Evolutionary conservation across 2,888 invertebrate genomes (phyloP).

Genomic region (Aleiodes testaceus): DNA sequence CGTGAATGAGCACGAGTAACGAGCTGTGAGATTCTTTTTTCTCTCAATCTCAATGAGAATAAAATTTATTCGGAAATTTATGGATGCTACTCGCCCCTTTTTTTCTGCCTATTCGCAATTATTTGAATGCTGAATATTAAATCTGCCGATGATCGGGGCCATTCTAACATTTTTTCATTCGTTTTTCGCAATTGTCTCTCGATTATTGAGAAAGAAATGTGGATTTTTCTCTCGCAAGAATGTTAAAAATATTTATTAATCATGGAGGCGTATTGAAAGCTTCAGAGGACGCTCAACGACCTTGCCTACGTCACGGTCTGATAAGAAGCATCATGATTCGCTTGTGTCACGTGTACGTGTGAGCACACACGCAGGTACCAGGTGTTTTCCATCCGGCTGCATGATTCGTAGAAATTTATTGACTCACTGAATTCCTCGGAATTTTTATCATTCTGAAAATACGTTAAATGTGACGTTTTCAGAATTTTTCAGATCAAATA

Average conservation of each 20-base stretch:
- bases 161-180: background rate
- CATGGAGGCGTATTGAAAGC: conserved; percentile 5
- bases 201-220: background rate
- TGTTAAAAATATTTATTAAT: background rate
- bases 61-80: too few relatives aligned
- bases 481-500: conserved; percentile 4
- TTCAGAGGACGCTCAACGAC: conserved; percentile 57
- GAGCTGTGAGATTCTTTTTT: conserved; percentile 1
- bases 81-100: too few relatives aligned
- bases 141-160: conserved; percentile 27
- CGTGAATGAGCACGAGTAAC: conserved; percentile 4
- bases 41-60: background rate
- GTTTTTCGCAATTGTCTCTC: conserved; percentile 12
- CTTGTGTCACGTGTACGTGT: background rate
- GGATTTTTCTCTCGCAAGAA: too few relatives aligned
- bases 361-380: conserved; percentile 19
- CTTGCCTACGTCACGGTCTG: conserved; percentile 57
- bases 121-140: background rate
- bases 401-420: conserved; percentile 23
- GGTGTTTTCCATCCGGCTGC: conserved; percentile 12
- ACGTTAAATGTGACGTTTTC: background rate
- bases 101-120: conserved; percentile 28
- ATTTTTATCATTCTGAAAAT: background rate
- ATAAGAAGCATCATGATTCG: conserved; percentile 52
- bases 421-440: background rate